Evolutionary conservation across 2,113 vertebrate genomes (phyloP).

Genomic region (Antigone vipio): DNA sequence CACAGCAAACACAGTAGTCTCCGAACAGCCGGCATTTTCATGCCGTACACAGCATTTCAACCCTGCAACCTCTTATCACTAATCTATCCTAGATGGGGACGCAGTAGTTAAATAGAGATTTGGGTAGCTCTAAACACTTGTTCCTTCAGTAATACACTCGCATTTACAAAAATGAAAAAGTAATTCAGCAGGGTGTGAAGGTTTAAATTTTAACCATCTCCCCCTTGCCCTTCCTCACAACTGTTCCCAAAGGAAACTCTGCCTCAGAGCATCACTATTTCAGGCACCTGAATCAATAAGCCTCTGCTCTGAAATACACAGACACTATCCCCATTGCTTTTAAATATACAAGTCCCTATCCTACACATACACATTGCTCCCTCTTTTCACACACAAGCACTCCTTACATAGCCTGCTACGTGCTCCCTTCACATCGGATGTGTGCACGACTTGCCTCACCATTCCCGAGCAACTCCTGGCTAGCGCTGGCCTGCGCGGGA

Average conservation of each 20-base stretch:
- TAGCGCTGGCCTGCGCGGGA: fast-evolving
- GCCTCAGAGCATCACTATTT: conserved; percentile 42
- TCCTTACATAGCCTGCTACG: fast-evolving
- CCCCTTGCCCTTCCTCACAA: conserved; percentile 54
- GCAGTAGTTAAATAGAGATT: conserved; percentile 26
- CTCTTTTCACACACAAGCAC: not conserved
- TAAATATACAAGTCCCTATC: not conserved
- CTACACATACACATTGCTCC: fast-evolving
- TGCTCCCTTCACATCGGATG: not conserved
- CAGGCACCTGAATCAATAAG: conserved; percentile 62
- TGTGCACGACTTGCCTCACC: fast-evolving
- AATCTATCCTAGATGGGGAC: not conserved
- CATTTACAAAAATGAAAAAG: not conserved
- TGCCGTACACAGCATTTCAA: not conserved
- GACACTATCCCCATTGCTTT: not conserved
- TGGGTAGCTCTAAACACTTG: not conserved
- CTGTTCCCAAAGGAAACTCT: conserved; percentile 59
- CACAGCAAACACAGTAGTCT: not conserved
- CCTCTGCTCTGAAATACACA: conserved; percentile 50
- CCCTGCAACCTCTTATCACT: not conserved
- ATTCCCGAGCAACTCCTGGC: not conserved
- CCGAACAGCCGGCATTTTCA: not conserved
- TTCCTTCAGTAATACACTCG: not conserved
- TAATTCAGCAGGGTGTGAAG: conserved; percentile 62
- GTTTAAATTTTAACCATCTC: conserved; percentile 70